Conservation (phyloP, 2,888 invertebrate species). For the Chalcis sispes region DNA sequence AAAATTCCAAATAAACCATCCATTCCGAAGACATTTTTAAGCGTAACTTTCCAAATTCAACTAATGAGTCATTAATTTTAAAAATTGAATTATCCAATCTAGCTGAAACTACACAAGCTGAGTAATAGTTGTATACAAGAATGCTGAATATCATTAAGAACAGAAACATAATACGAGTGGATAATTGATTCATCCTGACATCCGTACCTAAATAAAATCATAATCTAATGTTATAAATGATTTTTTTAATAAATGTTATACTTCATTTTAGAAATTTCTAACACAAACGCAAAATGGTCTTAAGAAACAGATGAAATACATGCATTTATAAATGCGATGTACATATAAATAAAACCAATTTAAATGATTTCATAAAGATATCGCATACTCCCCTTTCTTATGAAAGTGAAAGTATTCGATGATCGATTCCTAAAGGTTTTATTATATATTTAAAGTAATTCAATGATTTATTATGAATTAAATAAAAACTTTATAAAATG, state of each 20-base stretch:
- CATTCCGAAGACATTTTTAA: constrained; percentile 67
- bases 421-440: too few species aligned
- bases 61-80: constrained; percentile 71
- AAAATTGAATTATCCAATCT: constrained; percentile 68
- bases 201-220: constrained; percentile 53
- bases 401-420: too few species aligned
- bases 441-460: too few species aligned
- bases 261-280: too few species aligned
- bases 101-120: constrained; percentile 69
- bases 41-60: constrained; percentile 64
- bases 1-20: constrained; percentile 64
- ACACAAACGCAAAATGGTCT: too few species aligned
- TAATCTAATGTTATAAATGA: not conserved
- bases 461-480: too few species aligned
- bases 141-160: constrained; percentile 66
- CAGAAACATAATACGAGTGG: constrained; percentile 64
- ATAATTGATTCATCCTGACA: constrained; percentile 45
- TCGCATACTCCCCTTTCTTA: too few species aligned
- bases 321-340: too few species aligned
- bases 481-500: too few species aligned
- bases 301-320: too few species aligned
- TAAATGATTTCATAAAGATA: too few species aligned
- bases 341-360: too few species aligned
- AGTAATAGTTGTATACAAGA: constrained; percentile 70
- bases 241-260: not conserved